Percentiles rank a stretch among this genome's conserved stretches.
phyloP scores from a whole-genome alignment of 2,797 vertebrate genomes.

The Aselliscus stoliczkanus region DNA sequence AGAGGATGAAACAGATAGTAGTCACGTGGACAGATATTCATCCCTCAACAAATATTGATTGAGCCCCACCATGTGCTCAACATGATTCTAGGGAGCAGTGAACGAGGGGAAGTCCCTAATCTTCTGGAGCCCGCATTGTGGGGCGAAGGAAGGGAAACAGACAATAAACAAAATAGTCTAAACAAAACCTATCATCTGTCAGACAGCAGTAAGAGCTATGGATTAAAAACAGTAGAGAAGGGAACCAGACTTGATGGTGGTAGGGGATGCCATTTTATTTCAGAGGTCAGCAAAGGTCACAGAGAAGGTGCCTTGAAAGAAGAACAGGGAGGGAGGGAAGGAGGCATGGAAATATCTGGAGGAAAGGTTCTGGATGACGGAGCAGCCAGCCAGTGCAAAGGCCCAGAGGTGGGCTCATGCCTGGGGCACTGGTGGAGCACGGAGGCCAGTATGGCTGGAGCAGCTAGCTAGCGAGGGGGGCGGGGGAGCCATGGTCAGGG shows the following conservation, averaged over 20 bases:
- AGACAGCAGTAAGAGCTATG: not conserved
- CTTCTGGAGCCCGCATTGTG: fast-evolving
- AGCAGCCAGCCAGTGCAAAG: not conserved
- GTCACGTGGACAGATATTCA: not conserved
- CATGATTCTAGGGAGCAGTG: not conserved
- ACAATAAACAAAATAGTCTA: not conserved
- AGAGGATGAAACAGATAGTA: not conserved
- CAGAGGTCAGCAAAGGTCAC: not conserved
- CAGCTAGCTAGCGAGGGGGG: fast-evolving
- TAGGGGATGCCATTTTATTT: not conserved
- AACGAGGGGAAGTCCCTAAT: not conserved
- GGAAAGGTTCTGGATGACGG: not conserved
- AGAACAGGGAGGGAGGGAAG: not conserved
- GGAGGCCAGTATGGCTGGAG: not conserved
- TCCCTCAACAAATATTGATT: not conserved
- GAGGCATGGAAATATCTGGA: no score
- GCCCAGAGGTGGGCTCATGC: not conserved
- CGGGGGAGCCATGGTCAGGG: fast-evolving
- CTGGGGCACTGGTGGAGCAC: fast-evolving
- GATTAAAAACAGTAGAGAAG: not conserved
- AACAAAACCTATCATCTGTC: not conserved
- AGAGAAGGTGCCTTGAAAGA: not conserved
- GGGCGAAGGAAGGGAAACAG: not conserved
- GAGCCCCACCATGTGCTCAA: not conserved
- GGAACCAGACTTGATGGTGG: not conserved